Conservation (phyloP, 53 echinoderm and acorn worm genomes). For the Henricia sp. region DNA sequence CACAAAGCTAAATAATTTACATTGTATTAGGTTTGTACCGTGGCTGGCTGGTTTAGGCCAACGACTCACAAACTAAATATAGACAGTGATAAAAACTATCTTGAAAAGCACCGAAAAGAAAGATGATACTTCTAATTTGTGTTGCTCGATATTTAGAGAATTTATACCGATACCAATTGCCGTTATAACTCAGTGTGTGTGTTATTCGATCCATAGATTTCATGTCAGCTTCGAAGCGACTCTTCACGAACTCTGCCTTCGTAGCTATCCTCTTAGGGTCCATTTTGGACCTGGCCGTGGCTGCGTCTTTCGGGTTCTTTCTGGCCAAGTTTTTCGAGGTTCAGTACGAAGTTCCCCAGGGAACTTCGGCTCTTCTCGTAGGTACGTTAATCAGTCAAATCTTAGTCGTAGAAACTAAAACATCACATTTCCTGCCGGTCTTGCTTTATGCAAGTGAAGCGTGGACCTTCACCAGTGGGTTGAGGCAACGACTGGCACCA, state of each 20-base stretch:
- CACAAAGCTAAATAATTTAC: background rate
- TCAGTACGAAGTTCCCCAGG: slow-evolving; percentile 40
- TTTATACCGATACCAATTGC: background rate
- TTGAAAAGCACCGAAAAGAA: too few relatives aligned
- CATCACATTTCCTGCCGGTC: background rate
- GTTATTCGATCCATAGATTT: slow-evolving; percentile 64
- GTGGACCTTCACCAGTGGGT: background rate
- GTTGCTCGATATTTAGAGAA: too few relatives aligned
- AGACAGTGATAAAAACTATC: too few relatives aligned
- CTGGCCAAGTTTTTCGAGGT: slow-evolving; percentile 54
- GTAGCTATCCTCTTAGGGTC: slow-evolving; percentile 20
- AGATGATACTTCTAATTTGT: too few relatives aligned
- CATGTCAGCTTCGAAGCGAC: slow-evolving; percentile 11
- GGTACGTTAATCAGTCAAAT: slow-evolving; percentile 10
- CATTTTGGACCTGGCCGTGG: background rate
- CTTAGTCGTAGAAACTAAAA: background rate
- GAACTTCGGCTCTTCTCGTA: slow-evolving; percentile 20
- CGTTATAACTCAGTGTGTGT: background rate
- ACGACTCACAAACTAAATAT: background rate
- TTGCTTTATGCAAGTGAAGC: background rate
- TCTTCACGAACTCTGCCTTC: slow-evolving; percentile 38
- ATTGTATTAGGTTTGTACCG: background rate
- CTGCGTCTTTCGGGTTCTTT: slow-evolving; percentile 57
- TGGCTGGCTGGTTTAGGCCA: background rate
- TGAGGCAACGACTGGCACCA: background rate